Base-by-base conservation (phyloP, 2,888 invertebrate genomes). In the Heteromyza rotundicornis region DNA sequence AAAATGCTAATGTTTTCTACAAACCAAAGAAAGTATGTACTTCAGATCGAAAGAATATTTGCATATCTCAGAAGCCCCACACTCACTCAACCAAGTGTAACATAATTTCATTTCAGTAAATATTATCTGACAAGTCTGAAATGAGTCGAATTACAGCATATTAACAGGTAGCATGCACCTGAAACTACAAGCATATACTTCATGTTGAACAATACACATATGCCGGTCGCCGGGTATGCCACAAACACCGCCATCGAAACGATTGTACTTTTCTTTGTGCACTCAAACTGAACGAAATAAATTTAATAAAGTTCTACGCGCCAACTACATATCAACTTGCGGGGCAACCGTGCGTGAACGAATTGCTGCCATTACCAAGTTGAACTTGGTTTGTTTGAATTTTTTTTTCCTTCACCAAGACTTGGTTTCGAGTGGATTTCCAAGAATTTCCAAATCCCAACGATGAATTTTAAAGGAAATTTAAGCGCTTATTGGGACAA, bases 281-380 rank as follows among this genome's bases (percentile, higher is more conserved):
- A 75, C 64, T 77, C 73, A 63, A 68, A 67, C 67, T 61, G 78
- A 77, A 75, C 78, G 74, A 58, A 59, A 56, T 51, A 60, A 54
- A 52, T 68, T 65, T 72, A 71, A 72, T 72, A 75, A 78, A 75
- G 77, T 78, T 78, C 75, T 75, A 40, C 27, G 40, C 40, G 3
- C 5, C 27, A 5, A 10, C 10, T 10, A 27, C 7, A 7, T 50
- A 57, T 36, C 24, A 36, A 32, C 59, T 27, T 52, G 19, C 58
- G 49, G 65, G 44, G 36, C 72, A 75, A 50, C 75, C 59, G 68
- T 58, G 75, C 72, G 72, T 72, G 73, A 76, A 78, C 69, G 66
- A 69, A 70, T n/a, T n/a, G 68, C 24, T 63, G 65, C 59, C 64
- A 67, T 20, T 65, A 69, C 65, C 71, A 73, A 69, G 65, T 70